Evolutionary conservation across 2,113 vertebrate genomes (phyloP), one percentile per base, ranked within the genome.

Genomic region (Cyanocitta stelleri): DNA sequence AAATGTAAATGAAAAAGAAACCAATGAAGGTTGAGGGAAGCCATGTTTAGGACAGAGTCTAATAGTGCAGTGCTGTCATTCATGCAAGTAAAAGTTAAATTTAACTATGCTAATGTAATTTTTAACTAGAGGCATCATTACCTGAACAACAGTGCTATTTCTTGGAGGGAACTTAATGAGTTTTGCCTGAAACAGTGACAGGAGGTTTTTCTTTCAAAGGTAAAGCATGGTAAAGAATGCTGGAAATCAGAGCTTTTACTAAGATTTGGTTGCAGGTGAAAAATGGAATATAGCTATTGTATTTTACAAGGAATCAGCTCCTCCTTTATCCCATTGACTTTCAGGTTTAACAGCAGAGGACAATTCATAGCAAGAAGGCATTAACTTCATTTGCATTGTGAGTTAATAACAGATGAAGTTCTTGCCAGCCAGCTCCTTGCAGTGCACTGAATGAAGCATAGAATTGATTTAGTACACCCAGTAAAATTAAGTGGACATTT

Each of bases 401-500:
- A 87, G 69, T 87, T 96, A 93, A 87, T 91, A 93, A 87, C 61
- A 72, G 52, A 67, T 35, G 10, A 87, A 68, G 46, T 69, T 91
- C 89, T 71, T 95, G 56, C 72, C 86, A 95, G 72, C 8, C 68
- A 94, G 44, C 37, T 84, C 44, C 78, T 93, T 92, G 83, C 35
- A 78, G 43, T 68, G 77, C 48, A 83, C 54, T 87, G 96, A 88
- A 52, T 58, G 75, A 95, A 91, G 64, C 88, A 84, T 6, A 82
- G 85, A 89, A 96, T 85, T 95, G 91, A 97, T 97, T 97, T 92
- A 95, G 72, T 84, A 46, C 6, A 63, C 19, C 77, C 83, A 93
- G 58, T 51, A 92, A 97, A 95, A 96, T 91, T 88, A 94, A 97
- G 72, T 75, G 93, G 96, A 76, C 90, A 88, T 90, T 72, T 96